Evolutionary conservation across 2,888 invertebrate species (phyloP).

Genomic region (Caenorhabditis doughertyi): DNA sequence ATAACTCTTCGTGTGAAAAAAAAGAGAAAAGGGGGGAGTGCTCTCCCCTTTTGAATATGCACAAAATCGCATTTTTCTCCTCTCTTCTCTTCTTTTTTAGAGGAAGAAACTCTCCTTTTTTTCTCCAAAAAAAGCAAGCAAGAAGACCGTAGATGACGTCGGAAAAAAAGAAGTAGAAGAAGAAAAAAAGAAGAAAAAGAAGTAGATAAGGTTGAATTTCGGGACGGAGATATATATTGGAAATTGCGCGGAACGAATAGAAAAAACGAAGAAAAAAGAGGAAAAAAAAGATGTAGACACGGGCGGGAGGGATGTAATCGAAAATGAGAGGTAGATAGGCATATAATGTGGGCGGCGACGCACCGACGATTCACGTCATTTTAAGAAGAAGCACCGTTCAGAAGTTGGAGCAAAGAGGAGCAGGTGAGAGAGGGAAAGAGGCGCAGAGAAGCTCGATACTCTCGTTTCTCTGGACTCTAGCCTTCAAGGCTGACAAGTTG

Average conservation of each 20-base stretch:
- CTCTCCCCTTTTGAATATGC: constrained; percentile 54
- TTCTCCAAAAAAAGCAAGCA: constrained; percentile 21
- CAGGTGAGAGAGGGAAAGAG: too few relatives aligned
- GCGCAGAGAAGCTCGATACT: too few relatives aligned
- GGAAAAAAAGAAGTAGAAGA: constrained; percentile 1
- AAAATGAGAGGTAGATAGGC: constrained; percentile 11
- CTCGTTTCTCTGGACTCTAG: too few relatives aligned
- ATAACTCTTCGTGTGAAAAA: constrained; percentile 42
- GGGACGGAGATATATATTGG: constrained; percentile 8
- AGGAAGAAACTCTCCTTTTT: constrained; percentile 13
- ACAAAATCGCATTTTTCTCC: constrained; percentile 61
- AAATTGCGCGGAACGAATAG: constrained; percentile 22
- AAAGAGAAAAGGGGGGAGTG: constrained; percentile 2
- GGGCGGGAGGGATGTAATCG: constrained; percentile 8
- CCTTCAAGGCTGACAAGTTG: too few relatives aligned
- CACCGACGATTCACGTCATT: too few relatives aligned
- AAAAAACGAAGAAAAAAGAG: neutral
- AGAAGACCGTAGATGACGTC: constrained; percentile 24
- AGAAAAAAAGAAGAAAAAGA: constrained; percentile 1
- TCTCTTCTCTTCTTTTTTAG: constrained; percentile 1
- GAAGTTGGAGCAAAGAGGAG: too few relatives aligned
- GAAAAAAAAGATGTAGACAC: constrained; percentile 17
- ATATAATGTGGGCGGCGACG: neutral
- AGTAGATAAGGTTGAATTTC: constrained; percentile 56
- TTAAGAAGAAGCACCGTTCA: too few relatives aligned